Percentiles rank a stretch among this genome's conserved stretches.
These are phyloP conservation scores for Acanthochromis polyacanthus DNA, from an alignment of 2,113 vertebrate genomes.

Conservation along the genomic window DNA sequence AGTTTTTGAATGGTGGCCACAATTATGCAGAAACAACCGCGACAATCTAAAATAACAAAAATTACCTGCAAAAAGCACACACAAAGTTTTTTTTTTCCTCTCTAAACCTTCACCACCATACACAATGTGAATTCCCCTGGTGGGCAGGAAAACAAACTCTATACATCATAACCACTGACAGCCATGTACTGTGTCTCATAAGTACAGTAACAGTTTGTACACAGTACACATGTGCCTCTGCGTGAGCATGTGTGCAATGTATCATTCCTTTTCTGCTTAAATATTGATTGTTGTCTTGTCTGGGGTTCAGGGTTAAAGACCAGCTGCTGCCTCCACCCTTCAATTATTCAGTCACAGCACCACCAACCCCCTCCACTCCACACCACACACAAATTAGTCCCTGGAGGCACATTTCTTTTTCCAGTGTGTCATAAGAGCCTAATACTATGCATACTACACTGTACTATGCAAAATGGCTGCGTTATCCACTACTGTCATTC, in stretches of 20 bases:
- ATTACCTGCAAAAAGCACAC: constrained; percentile 13
- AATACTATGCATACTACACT: constrained; percentile 25
- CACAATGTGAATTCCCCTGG: constrained; percentile 35
- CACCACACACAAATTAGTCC: constrained; percentile 68
- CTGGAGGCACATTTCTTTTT: constrained; percentile 45
- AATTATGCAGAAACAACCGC: constrained; percentile 6
- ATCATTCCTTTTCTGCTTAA: constrained; percentile 74
- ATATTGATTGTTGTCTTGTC: constrained; percentile 83
- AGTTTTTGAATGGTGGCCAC: constrained; percentile 7
- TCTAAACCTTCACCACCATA: constrained; percentile 38
- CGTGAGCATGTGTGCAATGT: constrained; percentile 32
- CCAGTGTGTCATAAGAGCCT: constrained; percentile 40
- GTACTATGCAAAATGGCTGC: constrained; percentile 37
- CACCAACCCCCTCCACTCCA: constrained; percentile 40
- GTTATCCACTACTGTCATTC: constrained; percentile 36
- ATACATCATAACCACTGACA: constrained; percentile 68
- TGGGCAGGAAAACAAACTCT: constrained; percentile 57
- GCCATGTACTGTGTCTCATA: constrained; percentile 36
- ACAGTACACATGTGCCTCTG: constrained; percentile 23
- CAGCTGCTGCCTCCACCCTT: constrained; percentile 70
- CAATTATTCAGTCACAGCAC: constrained; percentile 80
- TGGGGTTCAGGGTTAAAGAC: constrained; percentile 82
- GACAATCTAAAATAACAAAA: constrained; percentile 14
- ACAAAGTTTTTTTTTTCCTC: constrained; percentile 17
- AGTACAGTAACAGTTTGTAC: constrained; percentile 17